Evolutionary conservation across 2,113 vertebrate species (phyloP), one percentile per base, ranked within the genome.

Genomic region (Indicator maculatus): DNA sequence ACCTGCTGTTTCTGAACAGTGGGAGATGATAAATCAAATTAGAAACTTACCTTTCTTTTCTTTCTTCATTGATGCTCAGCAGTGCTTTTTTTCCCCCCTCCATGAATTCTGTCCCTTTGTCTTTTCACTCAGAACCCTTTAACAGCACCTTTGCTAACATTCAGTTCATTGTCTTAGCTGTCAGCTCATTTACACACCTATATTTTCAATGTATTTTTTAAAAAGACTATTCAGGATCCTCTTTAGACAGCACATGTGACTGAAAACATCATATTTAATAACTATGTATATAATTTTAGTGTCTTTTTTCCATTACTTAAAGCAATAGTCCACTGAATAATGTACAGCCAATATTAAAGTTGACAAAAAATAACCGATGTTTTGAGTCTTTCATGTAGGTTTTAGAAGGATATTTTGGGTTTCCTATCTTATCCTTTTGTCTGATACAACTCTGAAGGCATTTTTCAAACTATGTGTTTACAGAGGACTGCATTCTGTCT

Each of bases 311-410:
- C 83, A 45, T 64, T 39, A 50, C 24, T 64, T 86, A 70, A 83
- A 63, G 14, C n/a, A 55, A 20, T 7, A 77, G 30, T 21, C 36
- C 39, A 59, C 11, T 45, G 80, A 80, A 65, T 28, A 77, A 74
- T 1, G 0, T 26, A 63, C 16, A 73, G 41, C 6, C 36, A 41
- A 12, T 44, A 89, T 19, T 67, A 69, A 76, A 83, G 12, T 0
- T 23, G 41, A 58, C 30, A 50, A 88, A 83, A 73, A 65, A 4
- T 8, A 82, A 91, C 41, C 0, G 0, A 38, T 0, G 0, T 20
- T 94, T 71, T 52, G 21, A 66, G 31, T 41, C 36, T 47, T 71
- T 52, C 27, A 26, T 31, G 38, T 47, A 17, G 21, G 80, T 67
- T 95, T 95, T 67, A 67, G 39, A 59, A 41, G 79, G 14, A 20